phyloP scores from a whole-genome alignment of 2,113 vertebrate genomes.

The Macaca nemestrina region DNA sequence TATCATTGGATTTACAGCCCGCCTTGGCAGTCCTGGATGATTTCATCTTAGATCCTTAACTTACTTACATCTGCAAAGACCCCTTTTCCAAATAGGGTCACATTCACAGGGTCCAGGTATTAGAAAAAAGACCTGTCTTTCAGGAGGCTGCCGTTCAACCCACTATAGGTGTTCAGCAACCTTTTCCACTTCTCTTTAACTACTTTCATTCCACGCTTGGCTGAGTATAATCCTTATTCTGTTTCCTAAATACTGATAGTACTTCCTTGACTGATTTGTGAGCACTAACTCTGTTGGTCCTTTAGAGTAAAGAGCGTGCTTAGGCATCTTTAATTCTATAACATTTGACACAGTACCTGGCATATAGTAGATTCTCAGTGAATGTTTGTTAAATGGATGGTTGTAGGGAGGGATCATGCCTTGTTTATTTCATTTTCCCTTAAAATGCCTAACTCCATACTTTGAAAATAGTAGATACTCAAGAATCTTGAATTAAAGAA shows the following conservation, averaged over 20 bases:
- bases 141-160: neutral
- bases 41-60: neutral
- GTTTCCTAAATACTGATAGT: slow-evolving; percentile 9
- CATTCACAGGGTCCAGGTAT: neutral
- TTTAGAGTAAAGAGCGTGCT: neutral
- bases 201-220: neutral
- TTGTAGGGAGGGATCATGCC: neutral
- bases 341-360: neutral
- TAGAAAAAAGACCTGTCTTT: neutral
- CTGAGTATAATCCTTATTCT: neutral
- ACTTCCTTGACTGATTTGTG: neutral
- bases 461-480: neutral
- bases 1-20: neutral
- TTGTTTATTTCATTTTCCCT: neutral
- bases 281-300: neutral
- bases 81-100: neutral
- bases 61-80: slow-evolving; percentile 21
- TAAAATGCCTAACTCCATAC: neutral
- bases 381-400: neutral
- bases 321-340: neutral
- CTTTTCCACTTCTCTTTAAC: neutral
- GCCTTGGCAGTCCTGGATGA: neutral
- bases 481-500: neutral
- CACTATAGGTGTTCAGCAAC: neutral
- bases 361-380: neutral